Percentiles rank a stretch among this genome's conserved stretches.
These are phyloP conservation scores for Megaceryle maxima DNA, from an alignment of 2,113 vertebrate genomes.

Conservation along the genomic window DNA sequence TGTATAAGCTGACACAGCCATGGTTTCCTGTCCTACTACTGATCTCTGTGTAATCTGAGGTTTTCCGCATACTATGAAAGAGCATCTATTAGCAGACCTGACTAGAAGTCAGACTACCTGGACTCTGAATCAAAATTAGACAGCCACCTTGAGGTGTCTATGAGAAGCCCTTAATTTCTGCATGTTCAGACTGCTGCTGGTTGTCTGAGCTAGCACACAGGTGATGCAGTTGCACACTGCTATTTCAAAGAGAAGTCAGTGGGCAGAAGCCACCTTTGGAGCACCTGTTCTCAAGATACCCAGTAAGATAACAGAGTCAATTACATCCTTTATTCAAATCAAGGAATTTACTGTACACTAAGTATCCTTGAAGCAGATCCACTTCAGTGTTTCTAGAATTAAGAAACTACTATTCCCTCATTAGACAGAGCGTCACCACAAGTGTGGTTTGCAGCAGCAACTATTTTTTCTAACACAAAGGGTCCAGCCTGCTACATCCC, in stretches of 20 bases:
- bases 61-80: background rate
- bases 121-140: background rate
- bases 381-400: background rate
- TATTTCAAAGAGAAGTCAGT: background rate
- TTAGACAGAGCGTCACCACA: background rate
- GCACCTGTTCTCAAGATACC: background rate
- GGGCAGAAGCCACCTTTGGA: background rate
- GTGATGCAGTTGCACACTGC: background rate
- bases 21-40: background rate
- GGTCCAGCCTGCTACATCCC: background rate
- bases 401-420: background rate
- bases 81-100: background rate
- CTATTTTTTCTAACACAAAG: background rate
- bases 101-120: background rate
- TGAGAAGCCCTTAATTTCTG: background rate
- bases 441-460: background rate
- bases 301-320: background rate
- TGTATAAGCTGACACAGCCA: background rate
- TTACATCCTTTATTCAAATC: background rate
- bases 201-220: background rate
- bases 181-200: background rate
- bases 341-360: background rate
- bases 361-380: background rate
- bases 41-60: background rate
- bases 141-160: background rate